phyloP scores from a whole-genome alignment of 1,140 invertebrate genomes.

The Alviniconcha marisindica region DNA sequence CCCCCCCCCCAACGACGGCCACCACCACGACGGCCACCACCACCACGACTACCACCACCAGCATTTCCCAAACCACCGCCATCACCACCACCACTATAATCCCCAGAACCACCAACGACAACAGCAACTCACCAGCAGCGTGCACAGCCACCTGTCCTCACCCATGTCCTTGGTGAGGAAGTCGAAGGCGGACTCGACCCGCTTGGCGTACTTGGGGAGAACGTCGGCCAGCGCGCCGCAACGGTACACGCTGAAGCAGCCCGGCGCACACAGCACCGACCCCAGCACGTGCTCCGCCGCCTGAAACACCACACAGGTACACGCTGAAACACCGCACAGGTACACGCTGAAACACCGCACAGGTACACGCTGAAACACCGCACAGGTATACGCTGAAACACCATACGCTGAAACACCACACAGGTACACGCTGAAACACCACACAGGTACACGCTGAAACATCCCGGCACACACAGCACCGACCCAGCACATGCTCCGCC shows the following conservation, averaged over 20 bases:
- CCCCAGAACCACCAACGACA: no score
- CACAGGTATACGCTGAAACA: no score
- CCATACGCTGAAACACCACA: no score
- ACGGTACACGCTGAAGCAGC: slow-evolving; percentile 98
- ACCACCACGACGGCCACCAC: no score
- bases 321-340: no score
- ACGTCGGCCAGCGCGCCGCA: slow-evolving; percentile 94
- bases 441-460: slow-evolving; percentile 96
- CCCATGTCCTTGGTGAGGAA: slow-evolving; percentile 99
- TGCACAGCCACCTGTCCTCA: slow-evolving; percentile 70
- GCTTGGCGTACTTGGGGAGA: slow-evolving; percentile 96
- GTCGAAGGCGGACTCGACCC: slow-evolving; percentile 94
- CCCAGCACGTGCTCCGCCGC: slow-evolving; percentile 72
- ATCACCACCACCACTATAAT: no score
- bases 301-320: slow-evolving; percentile 40
- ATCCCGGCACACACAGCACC: slow-evolving; percentile 84
- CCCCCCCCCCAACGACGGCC: no score
- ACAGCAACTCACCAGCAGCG: slow-evolving; percentile 65
- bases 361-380: no score
- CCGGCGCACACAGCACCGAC: slow-evolving; percentile 81
- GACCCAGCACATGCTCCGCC: slow-evolving; percentile 71
- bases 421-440: slow-evolving; percentile 65
- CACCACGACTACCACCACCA: no score
- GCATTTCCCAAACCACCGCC: no score
- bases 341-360: no score